These are phyloP conservation scores for Teleiodes luculella DNA, from an alignment of 2,888 invertebrate genomes.

Conservation along the genomic window DNA sequence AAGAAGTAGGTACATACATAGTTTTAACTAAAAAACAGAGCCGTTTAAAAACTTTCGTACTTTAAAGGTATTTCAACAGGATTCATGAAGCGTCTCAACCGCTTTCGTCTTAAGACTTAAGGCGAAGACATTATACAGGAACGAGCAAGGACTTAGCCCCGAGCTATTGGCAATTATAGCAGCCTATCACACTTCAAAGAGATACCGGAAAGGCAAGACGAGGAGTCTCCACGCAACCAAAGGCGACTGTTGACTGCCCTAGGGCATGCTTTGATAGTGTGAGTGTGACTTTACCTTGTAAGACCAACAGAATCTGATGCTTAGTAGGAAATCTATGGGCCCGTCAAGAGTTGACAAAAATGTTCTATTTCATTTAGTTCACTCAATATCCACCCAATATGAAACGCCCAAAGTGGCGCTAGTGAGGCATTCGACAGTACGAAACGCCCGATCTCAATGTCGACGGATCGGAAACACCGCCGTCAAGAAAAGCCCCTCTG, in stretches of 20 bases:
- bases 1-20: too few species aligned
- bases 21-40: too few species aligned
- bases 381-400: too few species aligned
- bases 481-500: too few species aligned
- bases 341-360: too few species aligned
- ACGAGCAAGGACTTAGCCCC: conserved; percentile 42
- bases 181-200: conserved; percentile 64
- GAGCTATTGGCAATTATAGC: conserved; percentile 71
- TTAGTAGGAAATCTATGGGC: background rate
- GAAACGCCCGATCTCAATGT: too few species aligned
- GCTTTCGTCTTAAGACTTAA: conserved; percentile 18
- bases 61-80: background rate
- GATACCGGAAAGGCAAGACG: conserved; percentile 42
- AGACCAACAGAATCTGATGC: background rate
- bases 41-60: too few species aligned
- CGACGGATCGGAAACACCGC: too few species aligned
- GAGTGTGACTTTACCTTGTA: background rate
- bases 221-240: conserved; percentile 28
- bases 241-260: conserved; percentile 30
- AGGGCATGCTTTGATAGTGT: conserved; percentile 1
- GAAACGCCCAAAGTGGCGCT: too few species aligned
- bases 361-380: too few species aligned
- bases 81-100: background rate
- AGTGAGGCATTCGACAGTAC: too few species aligned
- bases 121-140: conserved; percentile 23